Evolutionary conservation across 2,113 vertebrate species (phyloP), one percentile per base, ranked within the genome.

Genomic region (Theropithecus gelada): DNA sequence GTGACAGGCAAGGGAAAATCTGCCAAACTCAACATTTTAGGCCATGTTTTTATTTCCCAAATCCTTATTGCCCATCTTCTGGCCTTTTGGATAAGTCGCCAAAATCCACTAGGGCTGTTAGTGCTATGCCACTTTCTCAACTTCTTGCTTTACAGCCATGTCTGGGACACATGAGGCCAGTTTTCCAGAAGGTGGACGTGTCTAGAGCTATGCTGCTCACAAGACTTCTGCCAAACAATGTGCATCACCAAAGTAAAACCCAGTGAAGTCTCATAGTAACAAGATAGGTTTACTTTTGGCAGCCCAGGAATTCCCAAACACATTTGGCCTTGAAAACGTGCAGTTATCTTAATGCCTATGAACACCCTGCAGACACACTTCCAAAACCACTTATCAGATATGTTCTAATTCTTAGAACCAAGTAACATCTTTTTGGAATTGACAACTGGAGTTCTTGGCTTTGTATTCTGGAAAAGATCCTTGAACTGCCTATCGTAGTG

Each of bases 1-100:
- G 27, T 96, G 97, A 97, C 94, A 95, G 76, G 87, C 20, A 25
- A 88, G 66, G 32, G 59, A 84, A 96, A 79, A 84, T n/a, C 32
- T 94, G 93, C 97, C 96, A 97, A 90, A 95, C 64, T 90, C 97
- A 98, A 91, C 88, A 96, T 90, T 95, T 85, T 80, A 68, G 94
- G 90, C 30, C 45, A 73, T 76, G 87, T 90, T 97, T 97, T 92
- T 68, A 91, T 59, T 82, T 88, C 76, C 25, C 88, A 86, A 96
- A 79, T 94, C 83, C 93, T 93, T 81, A n/a, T 61, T 95, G 64
- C 72, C 66, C 64, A 96, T 96, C 95, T 95, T 91, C 70, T 89
- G 75, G 48, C 50, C 73, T 96, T 95, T 96, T 79, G 88, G 92
- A 78, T 93, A 88, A 81, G n/a, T 55, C 88, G 45, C n/a, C 88